Evolutionary conservation across 2,888 invertebrate genomes (phyloP).

Genomic region (Athetis lepigone): DNA sequence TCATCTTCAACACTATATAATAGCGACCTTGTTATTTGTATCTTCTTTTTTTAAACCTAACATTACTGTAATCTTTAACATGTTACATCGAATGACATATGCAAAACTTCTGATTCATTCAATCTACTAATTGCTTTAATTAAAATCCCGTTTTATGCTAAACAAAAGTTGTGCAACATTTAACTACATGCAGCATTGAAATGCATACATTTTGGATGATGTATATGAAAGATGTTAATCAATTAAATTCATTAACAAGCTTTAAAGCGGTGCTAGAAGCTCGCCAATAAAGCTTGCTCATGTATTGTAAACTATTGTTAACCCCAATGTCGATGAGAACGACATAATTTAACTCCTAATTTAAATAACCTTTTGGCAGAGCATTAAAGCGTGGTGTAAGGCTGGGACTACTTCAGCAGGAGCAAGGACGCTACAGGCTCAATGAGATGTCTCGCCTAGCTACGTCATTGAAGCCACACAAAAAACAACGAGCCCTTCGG

Average conservation of each 20-base stretch:
- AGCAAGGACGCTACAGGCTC: conserved; percentile 75
- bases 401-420: conserved; percentile 72
- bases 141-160: neutral
- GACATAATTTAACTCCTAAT: too few relatives aligned
- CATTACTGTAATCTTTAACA: conserved; percentile 8
- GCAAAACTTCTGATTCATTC: neutral
- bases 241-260: too few relatives aligned
- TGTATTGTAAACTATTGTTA: too few relatives aligned
- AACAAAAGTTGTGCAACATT: conserved; percentile 6
- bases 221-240: too few relatives aligned
- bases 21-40: conserved; percentile 58
- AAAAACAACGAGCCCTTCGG: conserved; percentile 40
- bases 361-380: conserved; percentile 55
- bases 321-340: too few relatives aligned
- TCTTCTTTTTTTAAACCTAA: conserved; percentile 22
- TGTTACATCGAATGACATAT: conserved; percentile 14
- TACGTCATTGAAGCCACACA: conserved; percentile 50
- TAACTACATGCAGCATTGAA: too few relatives aligned
- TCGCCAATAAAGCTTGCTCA: too few relatives aligned
- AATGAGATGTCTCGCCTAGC: conserved; percentile 69
- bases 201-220: too few relatives aligned
- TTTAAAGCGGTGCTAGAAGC: too few relatives aligned
- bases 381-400: conserved; percentile 77
- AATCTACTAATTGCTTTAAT: neutral
- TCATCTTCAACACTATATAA: conserved; percentile 29